Percentiles rank a stretch among this genome's conserved stretches.
Conservation (phyloP, 2,113 vertebrate genomes). For the Megaleporinus macrocephalus region DNA sequence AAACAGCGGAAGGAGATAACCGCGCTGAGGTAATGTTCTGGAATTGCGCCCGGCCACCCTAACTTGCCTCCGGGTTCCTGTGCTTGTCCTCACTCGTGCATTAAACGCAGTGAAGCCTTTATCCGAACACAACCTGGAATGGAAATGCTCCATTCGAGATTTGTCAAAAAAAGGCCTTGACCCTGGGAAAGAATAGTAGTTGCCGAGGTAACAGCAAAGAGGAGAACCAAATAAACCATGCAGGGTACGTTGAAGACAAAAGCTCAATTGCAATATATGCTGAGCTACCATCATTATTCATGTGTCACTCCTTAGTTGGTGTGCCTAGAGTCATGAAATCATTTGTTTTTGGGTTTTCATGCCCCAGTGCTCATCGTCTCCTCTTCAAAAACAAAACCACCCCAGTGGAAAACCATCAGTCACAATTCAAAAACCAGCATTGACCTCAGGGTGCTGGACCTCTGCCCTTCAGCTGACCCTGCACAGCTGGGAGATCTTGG, state of each 20-base stretch:
- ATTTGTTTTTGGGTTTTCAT: background rate
- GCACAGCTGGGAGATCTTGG: background rate
- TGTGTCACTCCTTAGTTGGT: background rate
- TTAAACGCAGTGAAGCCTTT: background rate
- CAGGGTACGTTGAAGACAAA: background rate
- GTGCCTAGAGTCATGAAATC: background rate
- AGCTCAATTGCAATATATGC: background rate
- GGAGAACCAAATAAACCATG: constrained; percentile 19
- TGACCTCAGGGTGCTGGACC: constrained; percentile 3
- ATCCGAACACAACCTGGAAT: background rate
- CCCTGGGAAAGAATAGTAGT: constrained; percentile 12
- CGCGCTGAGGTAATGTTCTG: constrained; percentile 35
- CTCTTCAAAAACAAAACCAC: background rate
- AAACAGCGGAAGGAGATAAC: constrained; percentile 41
- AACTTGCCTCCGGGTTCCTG: background rate
- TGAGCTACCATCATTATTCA: background rate
- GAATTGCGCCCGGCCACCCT: constrained; percentile 14
- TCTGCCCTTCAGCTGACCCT: constrained; percentile 36
- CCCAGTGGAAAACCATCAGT: background rate
- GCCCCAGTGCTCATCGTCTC: background rate
- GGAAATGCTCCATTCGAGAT: background rate
- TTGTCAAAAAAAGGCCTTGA: constrained; percentile 1
- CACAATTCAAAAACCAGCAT: constrained; percentile 21
- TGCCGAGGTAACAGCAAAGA: background rate
- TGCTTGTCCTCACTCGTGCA: constrained; percentile 26